Percentiles rank a stretch among this genome's conserved stretches.
Conservation (phyloP, 2,888 invertebrate species). For the Yponomeuta sedellus region DNA sequence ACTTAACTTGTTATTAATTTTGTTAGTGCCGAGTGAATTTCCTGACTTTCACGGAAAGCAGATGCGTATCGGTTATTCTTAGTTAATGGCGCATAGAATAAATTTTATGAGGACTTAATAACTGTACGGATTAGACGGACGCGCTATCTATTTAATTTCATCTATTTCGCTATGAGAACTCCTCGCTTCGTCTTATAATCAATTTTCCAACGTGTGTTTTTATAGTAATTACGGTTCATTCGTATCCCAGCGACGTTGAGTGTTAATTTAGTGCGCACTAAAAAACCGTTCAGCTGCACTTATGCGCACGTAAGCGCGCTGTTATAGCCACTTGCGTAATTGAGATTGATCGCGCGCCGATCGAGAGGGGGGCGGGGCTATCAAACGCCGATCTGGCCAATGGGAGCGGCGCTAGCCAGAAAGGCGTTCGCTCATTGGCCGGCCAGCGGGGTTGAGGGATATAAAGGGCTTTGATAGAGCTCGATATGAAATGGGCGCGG, state of each 20-base stretch:
- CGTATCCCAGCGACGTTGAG: constrained; percentile 6
- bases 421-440: constrained; percentile 54
- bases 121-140: background rate
- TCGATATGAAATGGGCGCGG: constrained; percentile 72
- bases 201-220: constrained; percentile 7
- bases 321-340: constrained; percentile 37
- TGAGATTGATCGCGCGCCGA: constrained; percentile 68
- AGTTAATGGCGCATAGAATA: background rate
- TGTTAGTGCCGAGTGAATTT: constrained; percentile 4
- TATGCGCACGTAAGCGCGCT: constrained; percentile 34
- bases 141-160: constrained; percentile 9
- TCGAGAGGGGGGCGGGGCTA: constrained; percentile 70
- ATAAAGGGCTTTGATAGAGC: constrained; percentile 67
- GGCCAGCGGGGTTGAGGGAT: constrained; percentile 54
- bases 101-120: constrained; percentile 5
- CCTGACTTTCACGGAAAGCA: constrained; percentile 6
- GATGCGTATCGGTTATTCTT: constrained; percentile 7
- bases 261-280: constrained; percentile 12
- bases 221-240: constrained; percentile 7
- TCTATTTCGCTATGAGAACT: constrained; percentile 8
- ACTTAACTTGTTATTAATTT: background rate
- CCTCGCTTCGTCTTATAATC: constrained; percentile 6
- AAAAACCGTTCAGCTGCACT: constrained; percentile 28
- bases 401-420: constrained; percentile 41
- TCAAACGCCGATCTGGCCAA: constrained; percentile 72